phyloP scores from a whole-genome alignment of 2,797 vertebrate genomes.

The Syncerus caffer region DNA sequence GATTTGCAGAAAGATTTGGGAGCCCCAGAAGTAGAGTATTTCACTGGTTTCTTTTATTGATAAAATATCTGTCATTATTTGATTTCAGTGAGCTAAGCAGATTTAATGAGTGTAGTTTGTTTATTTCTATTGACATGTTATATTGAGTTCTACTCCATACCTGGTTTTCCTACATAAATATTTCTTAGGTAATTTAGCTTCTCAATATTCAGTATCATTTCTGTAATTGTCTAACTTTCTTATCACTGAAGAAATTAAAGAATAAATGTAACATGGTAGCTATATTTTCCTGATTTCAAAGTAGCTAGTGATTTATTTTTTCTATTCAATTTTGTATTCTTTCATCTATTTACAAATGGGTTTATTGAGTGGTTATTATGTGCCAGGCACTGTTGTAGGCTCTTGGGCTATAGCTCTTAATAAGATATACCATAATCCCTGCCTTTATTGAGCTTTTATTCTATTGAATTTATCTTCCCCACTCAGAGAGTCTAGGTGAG shows the following conservation, averaged over 20 bases:
- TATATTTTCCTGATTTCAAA: background rate
- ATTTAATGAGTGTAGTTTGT: background rate
- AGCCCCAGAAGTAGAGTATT: background rate
- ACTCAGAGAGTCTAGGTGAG: background rate
- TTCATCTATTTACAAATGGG: slow-evolving; percentile 7
- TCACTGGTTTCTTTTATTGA: background rate
- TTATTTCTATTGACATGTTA: background rate
- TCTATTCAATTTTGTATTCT: background rate
- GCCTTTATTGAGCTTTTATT: background rate
- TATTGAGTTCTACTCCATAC: background rate
- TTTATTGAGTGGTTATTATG: background rate
- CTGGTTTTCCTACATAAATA: background rate
- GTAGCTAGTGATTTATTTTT: background rate
- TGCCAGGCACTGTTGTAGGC: background rate
- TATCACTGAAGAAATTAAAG: background rate
- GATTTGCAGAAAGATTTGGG: background rate
- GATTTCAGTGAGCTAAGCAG: background rate
- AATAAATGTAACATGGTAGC: background rate
- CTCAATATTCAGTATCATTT: background rate
- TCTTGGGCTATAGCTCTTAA: background rate
- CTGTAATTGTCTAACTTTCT: background rate
- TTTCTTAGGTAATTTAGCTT: background rate
- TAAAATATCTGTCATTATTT: background rate
- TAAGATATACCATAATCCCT: background rate
- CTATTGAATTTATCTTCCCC: background rate